phyloP scores from a whole-genome alignment of 2,113 vertebrate species.

The Aythya baeri region DNA sequence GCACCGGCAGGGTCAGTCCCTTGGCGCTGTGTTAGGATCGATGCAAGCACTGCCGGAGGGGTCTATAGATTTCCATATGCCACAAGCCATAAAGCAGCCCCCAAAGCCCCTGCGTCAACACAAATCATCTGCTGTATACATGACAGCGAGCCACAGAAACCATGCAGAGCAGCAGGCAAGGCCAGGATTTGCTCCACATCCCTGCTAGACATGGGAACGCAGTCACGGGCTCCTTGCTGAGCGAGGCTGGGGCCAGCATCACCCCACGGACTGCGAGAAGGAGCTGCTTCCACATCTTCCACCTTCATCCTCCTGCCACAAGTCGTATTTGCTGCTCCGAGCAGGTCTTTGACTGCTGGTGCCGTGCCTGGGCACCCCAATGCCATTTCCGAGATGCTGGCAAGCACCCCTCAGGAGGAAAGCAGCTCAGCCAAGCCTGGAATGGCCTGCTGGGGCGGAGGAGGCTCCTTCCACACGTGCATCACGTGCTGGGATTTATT shows the following conservation, averaged over 20 bases:
- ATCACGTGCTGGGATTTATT: neutral
- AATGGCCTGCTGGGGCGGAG: conserved; percentile 27
- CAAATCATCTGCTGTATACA: neutral
- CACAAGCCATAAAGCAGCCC: neutral
- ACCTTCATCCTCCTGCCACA: neutral
- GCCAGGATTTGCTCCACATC: neutral
- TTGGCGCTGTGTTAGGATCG: neutral
- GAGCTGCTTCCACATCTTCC: neutral
- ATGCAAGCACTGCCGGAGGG: fast-evolving
- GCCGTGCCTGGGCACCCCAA: neutral
- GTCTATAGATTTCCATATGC: neutral
- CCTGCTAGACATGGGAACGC: neutral
- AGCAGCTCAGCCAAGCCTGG: conserved; percentile 44
- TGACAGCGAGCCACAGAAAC: neutral
- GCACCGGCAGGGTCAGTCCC: neutral
- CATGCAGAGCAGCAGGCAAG: neutral
- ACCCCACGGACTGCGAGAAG: neutral
- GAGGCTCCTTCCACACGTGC: neutral
- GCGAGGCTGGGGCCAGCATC: neutral
- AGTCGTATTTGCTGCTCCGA: neutral
- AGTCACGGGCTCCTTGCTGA: neutral
- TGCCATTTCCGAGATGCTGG: conserved; percentile 48
- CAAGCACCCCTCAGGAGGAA: conserved; percentile 20
- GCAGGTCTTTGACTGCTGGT: neutral
- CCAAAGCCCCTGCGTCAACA: neutral